phyloP scores from a whole-genome alignment of 1,140 invertebrate genomes.

The Periplaneta americana region DNA sequence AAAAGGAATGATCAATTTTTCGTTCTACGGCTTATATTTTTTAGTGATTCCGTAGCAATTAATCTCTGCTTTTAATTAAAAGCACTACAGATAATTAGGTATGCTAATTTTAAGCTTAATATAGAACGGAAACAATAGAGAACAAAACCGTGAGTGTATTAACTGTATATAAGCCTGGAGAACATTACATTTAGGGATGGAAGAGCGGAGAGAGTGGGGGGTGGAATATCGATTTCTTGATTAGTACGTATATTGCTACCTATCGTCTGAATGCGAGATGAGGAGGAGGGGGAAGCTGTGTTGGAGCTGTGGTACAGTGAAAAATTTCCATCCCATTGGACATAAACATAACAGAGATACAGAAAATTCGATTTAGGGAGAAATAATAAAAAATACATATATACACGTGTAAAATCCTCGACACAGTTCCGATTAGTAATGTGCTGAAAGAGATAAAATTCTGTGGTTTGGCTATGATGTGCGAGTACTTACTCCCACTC shows the following conservation, averaged over 20 bases:
- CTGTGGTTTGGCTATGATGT: too few species aligned
- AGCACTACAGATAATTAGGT: neutral
- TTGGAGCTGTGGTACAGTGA: too few species aligned
- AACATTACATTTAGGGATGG: too few species aligned
- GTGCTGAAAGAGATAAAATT: neutral
- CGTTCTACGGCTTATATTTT: neutral
- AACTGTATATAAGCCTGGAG: too few species aligned
- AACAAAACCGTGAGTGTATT: too few species aligned
- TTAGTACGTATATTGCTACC: neutral
- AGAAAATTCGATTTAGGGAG: too few species aligned
- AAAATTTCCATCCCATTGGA: neutral
- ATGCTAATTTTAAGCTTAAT: too few species aligned
- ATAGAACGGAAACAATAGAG: too few species aligned
- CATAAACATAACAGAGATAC: neutral
- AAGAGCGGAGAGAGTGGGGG: neutral
- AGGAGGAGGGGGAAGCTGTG: neutral
- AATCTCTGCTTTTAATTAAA: neutral
- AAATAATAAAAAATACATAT: neutral
- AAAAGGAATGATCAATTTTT: neutral
- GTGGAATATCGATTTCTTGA: neutral
- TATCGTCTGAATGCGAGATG: neutral
- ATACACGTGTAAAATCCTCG: neutral
- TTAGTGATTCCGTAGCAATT: neutral
- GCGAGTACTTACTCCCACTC: too few species aligned
- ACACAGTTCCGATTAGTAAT: neutral